These are phyloP conservation scores for Aphyosemion australe DNA, from an alignment of 2,113 vertebrate genomes.

Conservation along the genomic window DNA sequence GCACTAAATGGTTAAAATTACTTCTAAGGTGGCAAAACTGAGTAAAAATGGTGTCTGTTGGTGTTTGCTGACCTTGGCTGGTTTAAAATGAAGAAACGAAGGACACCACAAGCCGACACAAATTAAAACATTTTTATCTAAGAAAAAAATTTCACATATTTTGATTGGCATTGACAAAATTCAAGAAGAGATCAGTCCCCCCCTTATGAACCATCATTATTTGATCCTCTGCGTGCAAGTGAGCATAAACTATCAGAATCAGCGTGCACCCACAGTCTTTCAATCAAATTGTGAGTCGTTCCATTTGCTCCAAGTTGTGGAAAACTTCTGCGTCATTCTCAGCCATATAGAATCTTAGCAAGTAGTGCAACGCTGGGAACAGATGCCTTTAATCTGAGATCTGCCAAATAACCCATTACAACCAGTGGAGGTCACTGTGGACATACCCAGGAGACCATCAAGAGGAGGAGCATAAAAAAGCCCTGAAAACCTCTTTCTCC, in stretches of 20 bases:
- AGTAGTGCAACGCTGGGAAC: constrained; percentile 20
- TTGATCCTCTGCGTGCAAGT: too few species aligned
- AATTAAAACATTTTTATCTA: constrained; percentile 3
- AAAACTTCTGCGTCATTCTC: neutral
- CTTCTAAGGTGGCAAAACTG: neutral
- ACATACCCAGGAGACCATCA: constrained; percentile 55
- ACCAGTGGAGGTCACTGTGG: constrained; percentile 79
- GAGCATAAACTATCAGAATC: too few species aligned
- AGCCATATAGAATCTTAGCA: neutral
- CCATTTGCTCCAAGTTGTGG: too few species aligned
- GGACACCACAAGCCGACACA: constrained; percentile 11
- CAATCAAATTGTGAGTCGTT: too few species aligned
- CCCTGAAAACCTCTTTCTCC: too few species aligned
- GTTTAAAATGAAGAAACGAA: constrained; percentile 34
- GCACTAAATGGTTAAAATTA: too few species aligned
- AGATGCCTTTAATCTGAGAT: constrained; percentile 7
- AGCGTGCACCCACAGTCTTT: too few species aligned
- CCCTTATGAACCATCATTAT: too few species aligned
- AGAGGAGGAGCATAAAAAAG: neutral
- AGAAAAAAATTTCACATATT: too few species aligned
- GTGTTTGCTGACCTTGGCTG: constrained; percentile 6
- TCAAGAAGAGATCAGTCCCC: too few species aligned
- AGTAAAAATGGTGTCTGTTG: constrained; percentile 9
- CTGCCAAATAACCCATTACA: constrained; percentile 53
- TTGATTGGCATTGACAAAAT: too few species aligned